Conservation (phyloP, 2,797 vertebrate species). For the Hylomyscus alleni region DNA sequence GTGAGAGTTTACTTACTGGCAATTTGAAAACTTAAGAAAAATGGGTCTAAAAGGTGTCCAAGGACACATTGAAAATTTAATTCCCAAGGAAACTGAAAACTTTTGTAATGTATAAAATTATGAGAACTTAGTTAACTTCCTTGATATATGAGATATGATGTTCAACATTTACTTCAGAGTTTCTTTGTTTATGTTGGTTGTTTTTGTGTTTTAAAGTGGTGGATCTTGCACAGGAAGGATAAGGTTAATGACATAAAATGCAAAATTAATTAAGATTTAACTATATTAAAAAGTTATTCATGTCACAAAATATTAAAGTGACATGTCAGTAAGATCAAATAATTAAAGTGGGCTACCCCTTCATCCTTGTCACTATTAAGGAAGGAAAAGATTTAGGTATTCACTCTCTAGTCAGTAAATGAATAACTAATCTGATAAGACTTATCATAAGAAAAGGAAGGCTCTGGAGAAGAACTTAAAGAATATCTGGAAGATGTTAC, state of each 20-base stretch:
- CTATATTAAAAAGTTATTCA: not conserved
- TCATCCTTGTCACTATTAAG: not conserved
- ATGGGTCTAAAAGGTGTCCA: not conserved
- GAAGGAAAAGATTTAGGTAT: not conserved
- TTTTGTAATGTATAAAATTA: not conserved
- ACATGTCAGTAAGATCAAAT: not conserved
- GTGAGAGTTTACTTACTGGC: not conserved
- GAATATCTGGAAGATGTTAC: not conserved
- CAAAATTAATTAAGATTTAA: not conserved
- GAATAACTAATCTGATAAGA: not conserved
- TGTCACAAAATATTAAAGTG: not conserved
- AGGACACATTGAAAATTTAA: not conserved
- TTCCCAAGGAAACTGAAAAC: not conserved
- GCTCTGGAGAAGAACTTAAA: not conserved
- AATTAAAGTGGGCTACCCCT: not conserved
- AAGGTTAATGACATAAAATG: not conserved
- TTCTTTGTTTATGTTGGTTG: not conserved
- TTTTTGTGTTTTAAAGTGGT: not conserved
- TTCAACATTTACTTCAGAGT: not conserved
- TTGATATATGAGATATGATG: not conserved
- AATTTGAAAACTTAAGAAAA: not conserved
- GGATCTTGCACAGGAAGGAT: not conserved
- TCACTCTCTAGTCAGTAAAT: not conserved
- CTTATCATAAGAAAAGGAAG: not conserved
- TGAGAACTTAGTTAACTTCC: not conserved